Evolutionary conservation across 2,113 vertebrate species (phyloP), one percentile per base, ranked within the genome.

Genomic region (Larimichthys polyactis): DNA sequence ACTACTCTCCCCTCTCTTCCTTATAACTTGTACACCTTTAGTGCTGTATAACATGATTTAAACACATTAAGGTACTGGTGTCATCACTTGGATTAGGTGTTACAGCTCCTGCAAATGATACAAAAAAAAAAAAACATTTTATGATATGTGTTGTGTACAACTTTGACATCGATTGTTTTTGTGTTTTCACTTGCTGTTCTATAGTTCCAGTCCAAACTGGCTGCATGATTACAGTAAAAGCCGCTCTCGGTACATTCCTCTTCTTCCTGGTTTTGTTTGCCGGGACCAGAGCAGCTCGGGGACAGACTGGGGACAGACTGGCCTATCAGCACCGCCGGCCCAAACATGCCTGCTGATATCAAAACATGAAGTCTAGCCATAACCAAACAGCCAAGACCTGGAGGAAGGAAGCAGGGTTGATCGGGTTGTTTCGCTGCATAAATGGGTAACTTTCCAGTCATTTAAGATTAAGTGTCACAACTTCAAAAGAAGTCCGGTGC

Each of bases 181-280:
- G 44, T 84, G 57, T 71, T 67, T 81, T 72, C 14, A 1, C 65
- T 83, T 63, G 66, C 46, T 78, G 52, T 75, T 70, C 46, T n/a
- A 49, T 60, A 57, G 24, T 48, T 78, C 74, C 78, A 76, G 71
- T 71, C 79, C 52, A 43, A 46, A 69, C 90, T 43, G 60, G 63
- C 76, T 83, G 86, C 36, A 36, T 84, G 93, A 94, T 94, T 95
- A 91, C 91, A 90, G 93, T 94, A 87, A 90, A 86, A 64, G 90
- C 90, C 5, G 60, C 48, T 43, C 81, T 93, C 83, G 91, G 92
- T 94, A 94, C 94, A 95, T 95, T 96, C 95, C 94, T 94, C 69
- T 87, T 91, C 91, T 96, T 96, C 96, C 96, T 96, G 95, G 95
- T 94, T 96, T 96, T 96, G 96, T 96, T 96, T 94, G 80, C 78